phyloP scores from a whole-genome alignment of 2,888 invertebrate species.

The Boloria euphrosyne region DNA sequence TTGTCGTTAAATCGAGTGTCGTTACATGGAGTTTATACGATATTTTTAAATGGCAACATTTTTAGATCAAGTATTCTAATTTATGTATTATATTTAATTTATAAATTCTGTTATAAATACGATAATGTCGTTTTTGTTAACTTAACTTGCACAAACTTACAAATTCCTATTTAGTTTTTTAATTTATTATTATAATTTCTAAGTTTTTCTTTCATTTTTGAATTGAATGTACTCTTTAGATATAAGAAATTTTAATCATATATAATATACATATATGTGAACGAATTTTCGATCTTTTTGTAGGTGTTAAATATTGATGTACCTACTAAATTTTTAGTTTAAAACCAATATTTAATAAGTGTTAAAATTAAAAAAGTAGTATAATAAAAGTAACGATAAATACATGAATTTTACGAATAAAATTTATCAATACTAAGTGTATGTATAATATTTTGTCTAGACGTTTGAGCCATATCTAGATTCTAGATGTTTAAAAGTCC shows the following conservation, averaged over 20 bases:
- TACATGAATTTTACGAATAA: too few relatives aligned
- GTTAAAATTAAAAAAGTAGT: not conserved
- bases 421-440: too few relatives aligned
- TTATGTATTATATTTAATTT: not conserved
- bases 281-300: constrained; percentile 9
- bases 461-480: too few relatives aligned
- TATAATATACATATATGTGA: constrained; percentile 8
- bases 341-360: not conserved
- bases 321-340: not conserved
- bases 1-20: too few relatives aligned
- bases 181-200: not conserved
- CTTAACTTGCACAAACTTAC: constrained; percentile 22
- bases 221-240: constrained; percentile 2
- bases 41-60: not conserved
- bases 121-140: constrained; percentile 20
- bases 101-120: constrained; percentile 5
- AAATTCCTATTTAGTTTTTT: not conserved
- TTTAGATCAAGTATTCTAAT: not conserved
- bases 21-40: too few relatives aligned
- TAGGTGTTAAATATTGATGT: constrained; percentile 3
- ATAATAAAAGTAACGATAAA: not conserved
- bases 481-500: too few relatives aligned
- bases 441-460: too few relatives aligned
- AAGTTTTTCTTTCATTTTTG: not conserved
- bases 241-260: constrained; percentile 7